These are phyloP conservation scores for Sebastiscus albofasciatus DNA, from an alignment of 2,797 vertebrate species.

Conservation along the genomic window DNA sequence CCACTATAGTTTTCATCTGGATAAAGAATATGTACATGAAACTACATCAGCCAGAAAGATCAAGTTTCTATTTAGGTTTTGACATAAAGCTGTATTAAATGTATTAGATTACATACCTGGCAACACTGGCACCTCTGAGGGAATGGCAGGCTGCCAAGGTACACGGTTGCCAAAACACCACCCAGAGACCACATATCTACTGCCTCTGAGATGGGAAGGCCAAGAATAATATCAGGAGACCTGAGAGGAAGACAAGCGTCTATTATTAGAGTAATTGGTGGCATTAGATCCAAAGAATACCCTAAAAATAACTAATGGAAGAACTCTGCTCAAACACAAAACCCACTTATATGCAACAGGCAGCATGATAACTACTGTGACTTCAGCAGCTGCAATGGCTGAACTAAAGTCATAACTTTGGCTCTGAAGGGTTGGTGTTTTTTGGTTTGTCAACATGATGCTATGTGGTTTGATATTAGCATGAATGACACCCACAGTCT, in stretches of 20 bases:
- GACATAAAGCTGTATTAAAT: neutral
- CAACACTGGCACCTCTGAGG: neutral
- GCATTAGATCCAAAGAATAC: neutral
- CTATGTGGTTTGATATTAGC: neutral
- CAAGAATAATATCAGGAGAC: neutral
- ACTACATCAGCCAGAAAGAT: neutral
- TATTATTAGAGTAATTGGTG: neutral
- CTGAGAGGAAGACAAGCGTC: neutral
- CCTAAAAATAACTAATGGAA: neutral
- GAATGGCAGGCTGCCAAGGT: neutral
- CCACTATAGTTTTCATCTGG: neutral
- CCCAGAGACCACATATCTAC: slow-evolving; percentile 2
- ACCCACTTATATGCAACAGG: neutral
- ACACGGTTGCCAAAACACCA: neutral
- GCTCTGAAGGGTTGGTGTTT: neutral
- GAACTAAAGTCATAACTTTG: neutral
- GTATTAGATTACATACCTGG: neutral
- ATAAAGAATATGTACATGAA: neutral
- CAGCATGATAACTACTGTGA: neutral
- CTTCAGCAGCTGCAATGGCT: neutral
- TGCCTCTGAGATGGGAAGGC: neutral
- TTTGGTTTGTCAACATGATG: neutral
- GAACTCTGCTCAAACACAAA: neutral
- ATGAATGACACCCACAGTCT: neutral
- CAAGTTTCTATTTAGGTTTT: neutral